Percentiles rank a stretch among this genome's conserved stretches.
Conservation (phyloP, 2,888 invertebrate species). For the Melinaea menophilus region DNA sequence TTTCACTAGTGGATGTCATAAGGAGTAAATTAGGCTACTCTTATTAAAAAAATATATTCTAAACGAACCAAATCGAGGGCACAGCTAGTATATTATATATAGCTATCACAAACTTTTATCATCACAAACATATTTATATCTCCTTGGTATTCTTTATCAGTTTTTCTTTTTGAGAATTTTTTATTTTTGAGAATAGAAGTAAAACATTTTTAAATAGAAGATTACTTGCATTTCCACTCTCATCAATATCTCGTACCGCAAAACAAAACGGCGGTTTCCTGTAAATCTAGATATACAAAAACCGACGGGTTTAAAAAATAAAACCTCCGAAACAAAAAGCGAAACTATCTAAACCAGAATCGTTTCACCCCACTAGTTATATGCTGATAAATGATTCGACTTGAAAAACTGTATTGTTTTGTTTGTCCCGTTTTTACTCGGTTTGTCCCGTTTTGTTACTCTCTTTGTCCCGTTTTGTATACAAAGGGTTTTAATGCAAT, state of each 20-base stretch:
- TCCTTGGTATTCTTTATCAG: too few species aligned
- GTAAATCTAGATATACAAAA: conserved; percentile 15
- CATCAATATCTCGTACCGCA: conserved; percentile 5
- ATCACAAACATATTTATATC: too few species aligned
- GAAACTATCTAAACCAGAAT: conserved; percentile 60
- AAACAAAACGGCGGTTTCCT: conserved; percentile 13
- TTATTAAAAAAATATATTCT: too few species aligned
- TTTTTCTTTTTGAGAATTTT: too few species aligned
- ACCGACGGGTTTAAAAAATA: conserved; percentile 32
- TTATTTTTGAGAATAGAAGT: too few species aligned
- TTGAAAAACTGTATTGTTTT: conserved; percentile 47
- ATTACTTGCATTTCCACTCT: conserved; percentile 6
- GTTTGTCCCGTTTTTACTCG: conserved; percentile 28
- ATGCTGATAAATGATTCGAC: conserved; percentile 68
- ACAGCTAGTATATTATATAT: too few species aligned
- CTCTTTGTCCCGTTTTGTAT: conserved; percentile 9
- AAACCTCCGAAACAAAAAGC: conserved; percentile 37
- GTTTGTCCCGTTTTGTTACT: conserved; percentile 8
- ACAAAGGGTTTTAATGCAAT: conserved; percentile 22
- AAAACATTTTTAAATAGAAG: too few species aligned
- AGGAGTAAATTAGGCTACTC: too few species aligned
- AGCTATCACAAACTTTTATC: too few species aligned
- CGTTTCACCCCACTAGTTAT: conserved; percentile 70
- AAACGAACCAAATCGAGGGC: too few species aligned
- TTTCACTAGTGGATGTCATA: too few species aligned